phyloP scores from a whole-genome alignment of 2,888 invertebrate genomes.

The Tipula unca region DNA sequence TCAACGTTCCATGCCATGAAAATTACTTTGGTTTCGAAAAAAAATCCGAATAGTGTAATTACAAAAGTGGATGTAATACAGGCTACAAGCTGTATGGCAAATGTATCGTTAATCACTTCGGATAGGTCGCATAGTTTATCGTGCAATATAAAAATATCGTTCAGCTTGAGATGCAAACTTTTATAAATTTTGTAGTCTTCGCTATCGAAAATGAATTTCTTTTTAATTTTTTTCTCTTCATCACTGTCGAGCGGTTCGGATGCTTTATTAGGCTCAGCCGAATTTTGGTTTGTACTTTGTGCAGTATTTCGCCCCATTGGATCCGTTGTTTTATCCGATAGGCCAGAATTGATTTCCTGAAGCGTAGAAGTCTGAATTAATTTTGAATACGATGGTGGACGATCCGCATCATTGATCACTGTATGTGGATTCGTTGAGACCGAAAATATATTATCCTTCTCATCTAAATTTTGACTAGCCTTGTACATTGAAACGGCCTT shows the following conservation, averaged over 20 bases:
- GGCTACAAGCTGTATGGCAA: conserved; percentile 37
- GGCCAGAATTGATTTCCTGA: not conserved
- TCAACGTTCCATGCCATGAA: conserved; percentile 34
- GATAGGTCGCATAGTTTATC: conserved; percentile 37
- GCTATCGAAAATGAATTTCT: not conserved
- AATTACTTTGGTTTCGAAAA: conserved; percentile 37
- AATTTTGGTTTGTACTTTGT: not conserved
- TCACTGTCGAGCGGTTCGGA: not conserved
- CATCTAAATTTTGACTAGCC: not conserved
- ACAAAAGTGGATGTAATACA: conserved; percentile 39
- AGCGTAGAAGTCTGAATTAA: not conserved
- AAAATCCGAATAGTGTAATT: conserved; percentile 38
- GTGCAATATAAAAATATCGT: conserved; percentile 37
- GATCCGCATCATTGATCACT: not conserved
- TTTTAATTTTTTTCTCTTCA: not conserved
- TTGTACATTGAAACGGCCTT: conserved; percentile 22
- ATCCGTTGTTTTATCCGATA: not conserved
- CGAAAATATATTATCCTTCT: not conserved
- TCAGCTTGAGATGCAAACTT: conserved; percentile 29
- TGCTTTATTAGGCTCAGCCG: not conserved
- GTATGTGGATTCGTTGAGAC: not conserved
- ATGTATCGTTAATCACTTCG: conserved; percentile 35
- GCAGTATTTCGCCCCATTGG: not conserved
- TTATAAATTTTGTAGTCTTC: not conserved
- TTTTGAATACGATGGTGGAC: conserved; percentile 16